phyloP scores from a whole-genome alignment of 2,888 invertebrate genomes.

The Scrobipalpa atriplicella region DNA sequence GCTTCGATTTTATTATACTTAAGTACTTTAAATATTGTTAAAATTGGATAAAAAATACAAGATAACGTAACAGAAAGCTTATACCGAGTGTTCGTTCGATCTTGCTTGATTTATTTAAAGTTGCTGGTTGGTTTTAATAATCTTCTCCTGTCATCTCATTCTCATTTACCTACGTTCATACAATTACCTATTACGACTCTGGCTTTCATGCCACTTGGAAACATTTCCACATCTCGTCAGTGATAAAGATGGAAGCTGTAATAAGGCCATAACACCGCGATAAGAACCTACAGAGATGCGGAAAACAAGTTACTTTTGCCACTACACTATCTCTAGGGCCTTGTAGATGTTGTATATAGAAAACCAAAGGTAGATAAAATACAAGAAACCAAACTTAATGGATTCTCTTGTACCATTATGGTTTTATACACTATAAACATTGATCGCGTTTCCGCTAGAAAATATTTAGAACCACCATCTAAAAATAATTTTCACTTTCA shows the following conservation, averaged over 20 bases:
- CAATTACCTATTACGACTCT: too few species aligned
- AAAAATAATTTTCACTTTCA: background rate
- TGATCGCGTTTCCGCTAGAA: constrained; percentile 1
- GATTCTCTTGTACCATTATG: background rate
- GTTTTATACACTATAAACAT: too few species aligned
- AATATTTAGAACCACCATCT: background rate
- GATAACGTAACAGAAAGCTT: too few species aligned
- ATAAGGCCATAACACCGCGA: constrained; percentile 5
- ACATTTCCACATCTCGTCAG: background rate
- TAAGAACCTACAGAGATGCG: constrained; percentile 12
- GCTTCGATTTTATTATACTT: background rate
- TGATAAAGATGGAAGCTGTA: background rate
- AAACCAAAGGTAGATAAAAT: background rate
- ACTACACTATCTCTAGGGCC: background rate
- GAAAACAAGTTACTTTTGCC: constrained; percentile 12
- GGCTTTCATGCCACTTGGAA: background rate
- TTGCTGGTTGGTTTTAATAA: too few species aligned
- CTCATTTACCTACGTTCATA: too few species aligned
- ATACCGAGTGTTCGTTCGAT: too few species aligned
- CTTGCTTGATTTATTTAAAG: too few species aligned
- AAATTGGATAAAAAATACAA: too few species aligned
- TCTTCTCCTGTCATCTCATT: too few species aligned
- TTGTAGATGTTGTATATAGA: background rate
- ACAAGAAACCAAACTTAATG: background rate
- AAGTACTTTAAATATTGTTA: too few species aligned